phyloP scores from a whole-genome alignment of 2,113 vertebrate species.

The Amphiprion ocellaris region DNA sequence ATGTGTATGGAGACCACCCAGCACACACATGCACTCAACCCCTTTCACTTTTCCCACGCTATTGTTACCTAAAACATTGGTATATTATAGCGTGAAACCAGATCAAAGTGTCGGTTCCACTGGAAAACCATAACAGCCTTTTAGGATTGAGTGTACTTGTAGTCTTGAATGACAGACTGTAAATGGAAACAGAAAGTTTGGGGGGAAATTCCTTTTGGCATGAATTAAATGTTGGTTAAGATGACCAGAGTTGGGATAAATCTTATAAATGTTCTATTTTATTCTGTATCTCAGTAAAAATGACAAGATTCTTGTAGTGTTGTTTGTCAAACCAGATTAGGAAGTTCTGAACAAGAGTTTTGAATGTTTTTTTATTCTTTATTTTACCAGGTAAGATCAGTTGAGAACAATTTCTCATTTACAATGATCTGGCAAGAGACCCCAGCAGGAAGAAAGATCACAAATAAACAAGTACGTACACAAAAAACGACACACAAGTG shows the following conservation, averaged over 20 bases:
- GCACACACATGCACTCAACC: constrained; percentile 49
- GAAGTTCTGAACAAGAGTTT: background rate
- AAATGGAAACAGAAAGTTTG: background rate
- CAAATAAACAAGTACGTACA: no score
- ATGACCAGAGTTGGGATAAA: no score
- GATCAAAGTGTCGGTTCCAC: constrained; percentile 61
- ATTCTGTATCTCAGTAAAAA: background rate
- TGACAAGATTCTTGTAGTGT: background rate
- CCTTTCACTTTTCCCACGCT: constrained; percentile 74
- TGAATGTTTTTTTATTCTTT: background rate
- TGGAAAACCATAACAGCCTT: constrained; percentile 27
- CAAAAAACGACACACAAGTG: no score
- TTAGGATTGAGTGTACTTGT: constrained; percentile 3
- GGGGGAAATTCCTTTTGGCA: background rate
- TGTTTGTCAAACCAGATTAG: background rate
- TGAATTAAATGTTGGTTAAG: background rate
- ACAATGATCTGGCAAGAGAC: no score
- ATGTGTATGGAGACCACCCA: constrained; percentile 79
- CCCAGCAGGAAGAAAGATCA: no score
- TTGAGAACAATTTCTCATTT: no score
- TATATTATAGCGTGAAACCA: constrained; percentile 58
- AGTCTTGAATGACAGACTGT: constrained; percentile 13
- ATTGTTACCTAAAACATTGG: constrained; percentile 61
- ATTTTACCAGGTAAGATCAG: no score
- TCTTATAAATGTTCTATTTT: background rate